phyloP scores from a whole-genome alignment of 2,888 invertebrate genomes.

The Zelleria hepariella region DNA sequence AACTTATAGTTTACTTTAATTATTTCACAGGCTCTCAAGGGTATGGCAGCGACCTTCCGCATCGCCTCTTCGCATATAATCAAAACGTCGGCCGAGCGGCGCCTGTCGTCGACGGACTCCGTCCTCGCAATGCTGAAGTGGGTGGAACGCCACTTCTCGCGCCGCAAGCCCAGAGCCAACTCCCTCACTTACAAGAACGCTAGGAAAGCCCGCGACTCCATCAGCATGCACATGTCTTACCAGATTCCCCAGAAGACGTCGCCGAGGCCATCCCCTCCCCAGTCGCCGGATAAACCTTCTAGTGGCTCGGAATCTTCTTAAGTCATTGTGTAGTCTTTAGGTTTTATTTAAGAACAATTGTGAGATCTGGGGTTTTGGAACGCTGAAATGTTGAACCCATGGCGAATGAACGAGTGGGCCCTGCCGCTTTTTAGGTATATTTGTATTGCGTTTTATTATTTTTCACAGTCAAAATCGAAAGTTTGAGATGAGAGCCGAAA shows the following conservation, averaged over 20 bases:
- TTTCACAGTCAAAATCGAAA: too few species aligned
- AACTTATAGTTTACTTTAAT: too few species aligned
- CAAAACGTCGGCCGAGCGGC: slow-evolving; percentile 88
- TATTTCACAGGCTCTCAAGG: slow-evolving; percentile 89
- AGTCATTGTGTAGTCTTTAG: slow-evolving; percentile 2
- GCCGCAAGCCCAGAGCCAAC: slow-evolving; percentile 82
- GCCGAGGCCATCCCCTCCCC: slow-evolving; percentile 41
- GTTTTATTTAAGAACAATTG: neutral
- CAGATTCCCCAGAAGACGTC: slow-evolving; percentile 50
- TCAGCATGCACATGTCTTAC: slow-evolving; percentile 85
- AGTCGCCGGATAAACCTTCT: slow-evolving; percentile 33
- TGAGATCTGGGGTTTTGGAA: too few species aligned
- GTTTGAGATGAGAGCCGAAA: too few species aligned
- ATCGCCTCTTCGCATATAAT: slow-evolving; percentile 88
- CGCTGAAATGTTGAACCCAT: too few species aligned
- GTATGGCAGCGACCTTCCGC: slow-evolving; percentile 94
- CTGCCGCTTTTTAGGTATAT: neutral
- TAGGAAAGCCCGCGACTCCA: slow-evolving; percentile 75
- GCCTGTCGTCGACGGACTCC: slow-evolving; percentile 90
- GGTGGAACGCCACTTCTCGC: slow-evolving; percentile 88
- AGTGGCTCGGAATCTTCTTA: slow-evolving; percentile 63
- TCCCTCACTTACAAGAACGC: slow-evolving; percentile 74
- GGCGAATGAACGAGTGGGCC: neutral
- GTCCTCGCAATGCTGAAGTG: slow-evolving; percentile 91
- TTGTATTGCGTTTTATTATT: too few species aligned